Percentiles rank a stretch among this genome's conserved stretches.
Conservation (phyloP, 2,888 invertebrate genomes). For the Thera britannica region DNA sequence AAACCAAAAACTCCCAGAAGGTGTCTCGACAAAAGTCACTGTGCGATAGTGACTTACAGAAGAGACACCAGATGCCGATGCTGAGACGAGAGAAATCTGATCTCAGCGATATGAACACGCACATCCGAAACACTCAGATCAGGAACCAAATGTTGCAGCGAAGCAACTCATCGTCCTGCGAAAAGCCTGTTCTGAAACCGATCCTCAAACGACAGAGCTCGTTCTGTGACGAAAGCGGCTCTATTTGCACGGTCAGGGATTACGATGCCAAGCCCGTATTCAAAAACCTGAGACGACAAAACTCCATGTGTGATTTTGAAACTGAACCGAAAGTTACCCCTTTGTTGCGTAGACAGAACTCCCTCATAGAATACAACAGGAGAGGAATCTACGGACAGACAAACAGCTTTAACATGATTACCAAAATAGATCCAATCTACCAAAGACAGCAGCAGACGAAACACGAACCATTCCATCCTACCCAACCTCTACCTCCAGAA, state of each 20-base stretch:
- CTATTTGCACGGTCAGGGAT: constrained; percentile 77
- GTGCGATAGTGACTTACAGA: constrained; percentile 78
- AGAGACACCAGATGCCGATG: constrained; percentile 71
- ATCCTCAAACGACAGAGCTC: constrained; percentile 81
- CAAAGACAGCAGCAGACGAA: constrained; percentile 81
- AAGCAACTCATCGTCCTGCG: constrained; percentile 81
- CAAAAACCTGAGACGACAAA: constrained; percentile 73
- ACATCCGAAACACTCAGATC: constrained; percentile 75
- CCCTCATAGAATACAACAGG: constrained; percentile 81
- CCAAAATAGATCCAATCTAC: constrained; percentile 84
- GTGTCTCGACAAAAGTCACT: constrained; percentile 81
- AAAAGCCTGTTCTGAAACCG: constrained; percentile 76
- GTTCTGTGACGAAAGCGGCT: constrained; percentile 79
- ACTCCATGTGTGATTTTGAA: constrained; percentile 83
- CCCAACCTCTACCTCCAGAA: constrained; percentile 82
- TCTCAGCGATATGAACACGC: constrained; percentile 71
- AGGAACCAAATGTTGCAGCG: constrained; percentile 80
- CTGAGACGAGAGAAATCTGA: constrained; percentile 80
- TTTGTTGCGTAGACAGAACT: constrained; percentile 80
- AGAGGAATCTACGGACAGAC: constrained; percentile 77
- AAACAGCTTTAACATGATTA: constrained; percentile 82
- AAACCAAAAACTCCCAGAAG: constrained; percentile 79
- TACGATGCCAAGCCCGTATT: constrained; percentile 76
- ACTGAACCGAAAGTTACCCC: constrained; percentile 84
- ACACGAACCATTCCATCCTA: constrained; percentile 80